A percentile compares a stretch with the other conserved stretches of the same genome.
phyloP scores from a whole-genome alignment of 2,113 vertebrate genomes.

The Myocastor coypus region DNA sequence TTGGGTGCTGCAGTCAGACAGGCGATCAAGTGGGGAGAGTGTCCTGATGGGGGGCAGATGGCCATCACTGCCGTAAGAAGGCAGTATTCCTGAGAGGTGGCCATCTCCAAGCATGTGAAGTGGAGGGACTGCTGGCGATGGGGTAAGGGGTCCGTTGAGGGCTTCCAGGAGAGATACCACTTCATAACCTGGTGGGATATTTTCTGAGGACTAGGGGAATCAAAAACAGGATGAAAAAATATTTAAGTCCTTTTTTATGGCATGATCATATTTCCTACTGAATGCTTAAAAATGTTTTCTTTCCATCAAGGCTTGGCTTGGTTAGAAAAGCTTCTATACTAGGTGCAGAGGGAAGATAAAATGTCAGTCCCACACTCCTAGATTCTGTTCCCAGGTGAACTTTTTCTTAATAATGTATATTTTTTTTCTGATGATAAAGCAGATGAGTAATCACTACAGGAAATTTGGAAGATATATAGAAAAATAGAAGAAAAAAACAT shows the following conservation, averaged over 20 bases:
- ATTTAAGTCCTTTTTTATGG: background rate
- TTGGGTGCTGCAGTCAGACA: conserved; percentile 87
- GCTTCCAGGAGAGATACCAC: conserved; percentile 97
- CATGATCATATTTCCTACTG: background rate
- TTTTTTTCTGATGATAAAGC: background rate
- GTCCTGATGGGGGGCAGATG: conserved; percentile 89
- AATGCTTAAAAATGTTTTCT: background rate
- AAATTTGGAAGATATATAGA: background rate
- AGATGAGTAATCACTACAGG: background rate
- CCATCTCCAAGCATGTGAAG: conserved; percentile 88
- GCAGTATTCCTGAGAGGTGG: conserved; percentile 89
- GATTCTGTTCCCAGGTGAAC: background rate
- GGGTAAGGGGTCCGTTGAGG: conserved; percentile 94
- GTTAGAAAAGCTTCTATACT: background rate
- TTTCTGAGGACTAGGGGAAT: conserved; percentile 92
- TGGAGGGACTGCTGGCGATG: conserved; percentile 89
- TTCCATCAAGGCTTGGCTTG: background rate
- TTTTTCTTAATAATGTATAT: background rate
- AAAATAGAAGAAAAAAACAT: background rate
- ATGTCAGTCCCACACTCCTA: background rate
- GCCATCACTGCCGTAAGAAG: conserved; percentile 90
- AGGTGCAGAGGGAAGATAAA: background rate
- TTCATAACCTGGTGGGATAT: conserved; percentile 96
- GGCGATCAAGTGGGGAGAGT: conserved; percentile 91
- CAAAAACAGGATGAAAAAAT: conserved; percentile 43